Conservation (phyloP, 1,140 invertebrate genomes). For the Eufriesea mexicana region DNA sequence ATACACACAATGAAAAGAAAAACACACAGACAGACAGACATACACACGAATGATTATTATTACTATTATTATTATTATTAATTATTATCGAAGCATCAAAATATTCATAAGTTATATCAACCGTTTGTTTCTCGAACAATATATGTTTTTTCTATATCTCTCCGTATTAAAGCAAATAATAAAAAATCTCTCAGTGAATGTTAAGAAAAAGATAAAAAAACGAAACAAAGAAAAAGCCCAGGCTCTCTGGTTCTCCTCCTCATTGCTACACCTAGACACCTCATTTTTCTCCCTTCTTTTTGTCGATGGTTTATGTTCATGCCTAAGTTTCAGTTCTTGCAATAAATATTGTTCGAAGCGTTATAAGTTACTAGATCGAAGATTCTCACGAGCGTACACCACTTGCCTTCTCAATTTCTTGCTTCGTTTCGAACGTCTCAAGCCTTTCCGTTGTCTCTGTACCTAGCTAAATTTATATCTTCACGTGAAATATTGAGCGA, state of each 20-base stretch:
- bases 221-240: slow-evolving; percentile 28
- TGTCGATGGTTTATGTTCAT: neutral
- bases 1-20: slow-evolving; percentile 30
- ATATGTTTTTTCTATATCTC: slow-evolving; percentile 82
- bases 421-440: neutral
- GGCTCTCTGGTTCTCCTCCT: slow-evolving; percentile 50
- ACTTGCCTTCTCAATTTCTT: neutral
- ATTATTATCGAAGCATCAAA: slow-evolving; percentile 81
- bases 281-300: neutral
- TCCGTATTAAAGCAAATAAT: slow-evolving; percentile 82
- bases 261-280: slow-evolving; percentile 3
- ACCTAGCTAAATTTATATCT: neutral
- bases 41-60: slow-evolving; percentile 77
- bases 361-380: neutral
- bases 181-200: slow-evolving; percentile 81
- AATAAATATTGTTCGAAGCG: neutral
- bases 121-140: slow-evolving; percentile 81
- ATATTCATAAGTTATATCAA: slow-evolving; percentile 80
- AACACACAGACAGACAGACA: slow-evolving; percentile 77
- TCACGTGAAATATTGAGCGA: neutral
- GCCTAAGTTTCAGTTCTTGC: too few relatives aligned
- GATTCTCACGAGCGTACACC: neutral
- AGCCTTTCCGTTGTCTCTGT: slow-evolving; percentile 20
- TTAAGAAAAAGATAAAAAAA: slow-evolving; percentile 65
- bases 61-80: slow-evolving; percentile 75